These are phyloP conservation scores for Sebastolobus alascanus DNA, from an alignment of 2,797 vertebrate genomes.

Conservation along the genomic window DNA sequence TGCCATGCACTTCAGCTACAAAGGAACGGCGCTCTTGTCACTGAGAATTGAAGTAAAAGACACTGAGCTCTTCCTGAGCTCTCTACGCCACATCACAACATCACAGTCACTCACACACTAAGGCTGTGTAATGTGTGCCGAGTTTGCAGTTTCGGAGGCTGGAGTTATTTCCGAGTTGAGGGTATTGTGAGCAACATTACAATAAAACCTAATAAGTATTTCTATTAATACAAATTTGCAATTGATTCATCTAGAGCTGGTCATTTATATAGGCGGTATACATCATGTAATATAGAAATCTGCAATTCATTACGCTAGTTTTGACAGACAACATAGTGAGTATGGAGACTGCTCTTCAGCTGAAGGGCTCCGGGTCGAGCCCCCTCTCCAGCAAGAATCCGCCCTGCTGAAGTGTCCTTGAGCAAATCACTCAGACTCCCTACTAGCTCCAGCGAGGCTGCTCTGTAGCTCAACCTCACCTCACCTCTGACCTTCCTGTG, in stretches of 20 bases:
- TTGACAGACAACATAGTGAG: conserved; percentile 31
- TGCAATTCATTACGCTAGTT: conserved; percentile 31
- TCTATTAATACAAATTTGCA: conserved; percentile 3
- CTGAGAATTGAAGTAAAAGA: conserved; percentile 73
- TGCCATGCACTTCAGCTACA: conserved; percentile 78
- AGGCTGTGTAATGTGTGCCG: conserved; percentile 25
- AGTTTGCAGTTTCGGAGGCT: not conserved
- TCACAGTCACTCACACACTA: conserved; percentile 40
- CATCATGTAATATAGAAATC: not conserved
- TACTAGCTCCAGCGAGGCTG: conserved; percentile 7
- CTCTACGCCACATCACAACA: conserved; percentile 52
- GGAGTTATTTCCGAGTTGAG: conserved; percentile 11
- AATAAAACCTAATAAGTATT: not conserved
- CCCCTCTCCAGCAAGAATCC: conserved; percentile 42
- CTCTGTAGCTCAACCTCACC: conserved; percentile 28
- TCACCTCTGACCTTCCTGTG: conserved; percentile 62
- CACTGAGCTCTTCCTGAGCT: conserved; percentile 59
- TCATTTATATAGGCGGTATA: not conserved
- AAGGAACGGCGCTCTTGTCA: conserved; percentile 69
- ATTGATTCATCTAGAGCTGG: not conserved
- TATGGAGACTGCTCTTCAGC: conserved; percentile 41
- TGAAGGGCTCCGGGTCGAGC: conserved; percentile 50
- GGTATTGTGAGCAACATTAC: not conserved
- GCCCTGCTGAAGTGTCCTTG: conserved; percentile 59
- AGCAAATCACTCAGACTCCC: conserved; percentile 51